Base-by-base conservation (phyloP, 2,888 invertebrate species). In the Andrena bicolor region DNA sequence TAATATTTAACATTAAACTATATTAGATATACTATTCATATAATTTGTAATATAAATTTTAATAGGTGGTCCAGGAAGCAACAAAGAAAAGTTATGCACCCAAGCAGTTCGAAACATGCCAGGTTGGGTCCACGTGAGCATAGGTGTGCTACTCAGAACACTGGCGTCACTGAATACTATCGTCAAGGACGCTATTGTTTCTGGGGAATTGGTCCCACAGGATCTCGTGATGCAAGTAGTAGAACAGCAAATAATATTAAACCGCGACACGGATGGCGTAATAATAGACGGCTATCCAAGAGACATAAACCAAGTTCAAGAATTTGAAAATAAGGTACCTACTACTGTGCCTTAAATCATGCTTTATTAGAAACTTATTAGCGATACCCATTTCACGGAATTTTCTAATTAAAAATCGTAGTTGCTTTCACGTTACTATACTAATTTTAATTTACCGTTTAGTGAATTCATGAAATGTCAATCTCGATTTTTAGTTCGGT, bases 241-340 rank as follows among this genome's bases (percentile, higher is more conserved):
- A 66, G 96, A 97, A 78, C 95, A 95, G 1, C 96, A 97, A 35
- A 95, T 97, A 84, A 80, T 92, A 3, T 64, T 91, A 1, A 92
- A 94, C 84, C 91, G 92, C 1, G 90, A 93, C 64, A 92, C 91
- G 0, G 95, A 95, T 56, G 99, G 99, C 3, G 96, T 99, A 78
- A 96, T 99, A 76, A 96, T 99, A 74, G 99, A 99, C 91, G 99
- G 99, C 0, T 99, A 97, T 93, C 99, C 99, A 0, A 95, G 99
- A 75, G 98, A 99, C 91, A 94, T 98, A 92, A 96, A 96, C 66
- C 99, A 99, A 95, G 97, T 98, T 87, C 95, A 96, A 71, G 96
- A 96, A 91, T 99, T 99, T 93, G 98, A 99, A 94, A 96, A 95
- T 76, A 98, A 98, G 96, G 99, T 99, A 41, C 13, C 16, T 16